Conservation (phyloP, 2,888 invertebrate species). For the Plebejus argus region DNA sequence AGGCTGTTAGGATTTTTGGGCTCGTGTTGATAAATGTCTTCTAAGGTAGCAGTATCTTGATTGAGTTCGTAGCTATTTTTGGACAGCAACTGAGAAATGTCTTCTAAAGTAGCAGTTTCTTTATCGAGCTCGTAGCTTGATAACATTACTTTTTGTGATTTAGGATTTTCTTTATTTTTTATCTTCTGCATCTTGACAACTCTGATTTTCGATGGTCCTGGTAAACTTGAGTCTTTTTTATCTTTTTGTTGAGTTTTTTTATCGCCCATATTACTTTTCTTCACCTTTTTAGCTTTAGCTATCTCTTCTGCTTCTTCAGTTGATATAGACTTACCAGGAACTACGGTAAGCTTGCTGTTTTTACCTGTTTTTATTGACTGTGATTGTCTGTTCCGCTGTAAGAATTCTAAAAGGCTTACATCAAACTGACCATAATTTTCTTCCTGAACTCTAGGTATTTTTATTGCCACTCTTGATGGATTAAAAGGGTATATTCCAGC, state of each 20-base stretch:
- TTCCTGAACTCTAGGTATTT: constrained; percentile 35
- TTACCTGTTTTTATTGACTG: constrained; percentile 36
- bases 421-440: constrained; percentile 36
- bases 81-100: not conserved
- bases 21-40: not conserved
- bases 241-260: constrained; percentile 34
- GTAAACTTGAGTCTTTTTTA: constrained; percentile 35
- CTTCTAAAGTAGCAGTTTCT: constrained; percentile 27
- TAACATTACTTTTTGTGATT: too few species aligned
- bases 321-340: constrained; percentile 38
- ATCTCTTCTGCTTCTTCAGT: constrained; percentile 37
- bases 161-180: constrained; percentile 27
- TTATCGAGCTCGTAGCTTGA: constrained; percentile 12
- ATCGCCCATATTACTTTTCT: constrained; percentile 24
- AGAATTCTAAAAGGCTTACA: constrained; percentile 35
- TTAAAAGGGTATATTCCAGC: constrained; percentile 41
- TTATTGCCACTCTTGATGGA: constrained; percentile 34
- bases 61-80: constrained; percentile 9
- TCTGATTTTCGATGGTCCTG: constrained; percentile 35
- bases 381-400: constrained; percentile 33
- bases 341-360: constrained; percentile 36
- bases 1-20: constrained; percentile 1
- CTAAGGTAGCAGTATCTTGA: constrained; percentile 28
- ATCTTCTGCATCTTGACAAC: constrained; percentile 11
- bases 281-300: constrained; percentile 31